phyloP scores from a whole-genome alignment of 2,888 invertebrate species.

The Parasteatoda lunata region DNA sequence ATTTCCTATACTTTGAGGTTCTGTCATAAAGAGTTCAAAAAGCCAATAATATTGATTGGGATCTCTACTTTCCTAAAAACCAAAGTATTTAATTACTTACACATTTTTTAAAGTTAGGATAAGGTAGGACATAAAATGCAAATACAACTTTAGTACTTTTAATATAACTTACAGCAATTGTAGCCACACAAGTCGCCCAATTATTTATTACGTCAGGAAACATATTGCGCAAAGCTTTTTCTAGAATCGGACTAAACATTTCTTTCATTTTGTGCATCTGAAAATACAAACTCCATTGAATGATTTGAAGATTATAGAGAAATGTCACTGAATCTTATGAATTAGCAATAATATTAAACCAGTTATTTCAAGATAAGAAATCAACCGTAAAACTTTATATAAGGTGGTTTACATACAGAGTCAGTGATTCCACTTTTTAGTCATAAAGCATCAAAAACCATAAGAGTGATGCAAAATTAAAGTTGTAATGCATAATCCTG shows the following conservation, averaged over 20 bases:
- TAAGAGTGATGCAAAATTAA: too few species aligned
- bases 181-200: conserved; percentile 84
- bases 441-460: too few species aligned
- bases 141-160: too few species aligned
- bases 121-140: neutral
- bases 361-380: too few species aligned
- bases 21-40: conserved; percentile 81
- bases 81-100: conserved; percentile 10
- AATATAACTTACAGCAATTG: conserved; percentile 77
- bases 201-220: conserved; percentile 82
- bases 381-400: too few species aligned
- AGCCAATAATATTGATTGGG: conserved; percentile 81
- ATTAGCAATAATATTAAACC: too few species aligned
- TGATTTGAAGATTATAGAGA: neutral
- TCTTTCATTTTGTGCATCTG: conserved; percentile 80
- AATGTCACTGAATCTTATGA: too few species aligned
- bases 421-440: too few species aligned
- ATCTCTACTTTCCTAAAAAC: conserved; percentile 79
- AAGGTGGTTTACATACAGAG: too few species aligned
- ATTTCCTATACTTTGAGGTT: conserved; percentile 77
- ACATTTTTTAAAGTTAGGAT: neutral
- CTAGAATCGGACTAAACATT: conserved; percentile 80
- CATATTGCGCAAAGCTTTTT: conserved; percentile 80
- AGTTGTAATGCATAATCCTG: too few species aligned
- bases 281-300: conserved; percentile 25